A percentile compares a stretch with the other conserved stretches of the same genome.
Conservation (phyloP, 2,888 invertebrate species). For the Cactoblastis cactorum region DNA sequence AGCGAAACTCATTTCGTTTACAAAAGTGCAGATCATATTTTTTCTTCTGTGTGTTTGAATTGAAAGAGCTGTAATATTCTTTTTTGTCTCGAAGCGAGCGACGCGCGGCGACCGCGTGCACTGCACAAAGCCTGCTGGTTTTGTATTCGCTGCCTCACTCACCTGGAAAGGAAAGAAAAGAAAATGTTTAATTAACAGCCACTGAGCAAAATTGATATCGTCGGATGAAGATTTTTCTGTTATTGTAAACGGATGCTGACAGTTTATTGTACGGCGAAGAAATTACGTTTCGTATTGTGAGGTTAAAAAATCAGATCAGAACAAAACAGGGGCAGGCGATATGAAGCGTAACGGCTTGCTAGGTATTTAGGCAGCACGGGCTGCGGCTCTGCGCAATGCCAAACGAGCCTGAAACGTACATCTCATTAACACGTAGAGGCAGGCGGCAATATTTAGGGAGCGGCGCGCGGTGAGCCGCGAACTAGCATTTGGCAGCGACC, state of each 20-base stretch:
- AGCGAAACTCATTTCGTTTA: conserved; percentile 73
- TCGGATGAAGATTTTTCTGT: conserved; percentile 55
- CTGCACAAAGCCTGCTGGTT: conserved; percentile 62
- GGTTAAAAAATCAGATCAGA: conserved; percentile 17
- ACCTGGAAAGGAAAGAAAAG: conserved; percentile 78
- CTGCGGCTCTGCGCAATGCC: conserved; percentile 42
- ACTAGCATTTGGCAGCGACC: conserved; percentile 75
- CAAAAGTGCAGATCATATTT: conserved; percentile 75
- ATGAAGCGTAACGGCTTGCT: conserved; percentile 23
- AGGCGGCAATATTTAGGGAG: conserved; percentile 63
- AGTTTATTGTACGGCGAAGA: conserved; percentile 39
- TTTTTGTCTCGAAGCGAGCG: conserved; percentile 59
- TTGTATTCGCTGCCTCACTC: conserved; percentile 71
- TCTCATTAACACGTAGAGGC: conserved; percentile 70
- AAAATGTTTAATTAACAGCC: conserved; percentile 78
- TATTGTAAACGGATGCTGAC: conserved; percentile 64
- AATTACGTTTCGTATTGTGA: conserved; percentile 30
- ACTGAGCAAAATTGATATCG: conserved; percentile 75
- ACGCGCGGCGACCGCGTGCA: conserved; percentile 39
- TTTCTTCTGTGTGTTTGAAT: conserved; percentile 66
- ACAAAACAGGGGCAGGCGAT: conserved; percentile 23
- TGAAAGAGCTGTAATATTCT: conserved; percentile 73
- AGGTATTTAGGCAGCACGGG: conserved; percentile 37
- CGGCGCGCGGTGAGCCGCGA: conserved; percentile 74
- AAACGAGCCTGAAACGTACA: conserved; percentile 64